phyloP scores from a whole-genome alignment of 2,797 vertebrate species.

The Choloepus didactylus region DNA sequence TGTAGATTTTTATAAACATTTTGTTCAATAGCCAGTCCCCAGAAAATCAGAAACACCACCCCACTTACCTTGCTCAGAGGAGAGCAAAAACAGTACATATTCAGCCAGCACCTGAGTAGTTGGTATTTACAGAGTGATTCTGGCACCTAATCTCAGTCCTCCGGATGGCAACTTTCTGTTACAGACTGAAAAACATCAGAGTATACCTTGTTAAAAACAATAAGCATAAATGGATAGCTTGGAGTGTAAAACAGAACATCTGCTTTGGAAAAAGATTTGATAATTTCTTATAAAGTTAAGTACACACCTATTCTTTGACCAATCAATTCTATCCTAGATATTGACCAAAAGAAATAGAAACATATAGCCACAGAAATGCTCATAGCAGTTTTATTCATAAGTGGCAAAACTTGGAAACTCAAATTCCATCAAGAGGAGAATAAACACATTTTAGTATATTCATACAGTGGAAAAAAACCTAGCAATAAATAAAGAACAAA shows the following conservation, averaged over 20 bases:
- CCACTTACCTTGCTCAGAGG: neutral
- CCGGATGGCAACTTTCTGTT: neutral
- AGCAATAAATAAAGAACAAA: neutral
- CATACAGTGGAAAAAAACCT: neutral
- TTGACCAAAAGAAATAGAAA: neutral
- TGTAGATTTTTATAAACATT: neutral
- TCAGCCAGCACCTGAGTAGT: neutral
- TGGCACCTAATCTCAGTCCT: neutral
- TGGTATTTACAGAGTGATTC: neutral
- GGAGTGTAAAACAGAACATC: neutral
- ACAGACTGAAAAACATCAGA: neutral
- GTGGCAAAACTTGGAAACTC: neutral
- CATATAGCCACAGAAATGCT: neutral
- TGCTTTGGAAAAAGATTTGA: neutral
- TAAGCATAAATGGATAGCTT: neutral
- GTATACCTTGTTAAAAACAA: neutral
- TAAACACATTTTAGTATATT: neutral
- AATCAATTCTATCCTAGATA: neutral
- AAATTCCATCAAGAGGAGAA: slow-evolving; percentile 30
- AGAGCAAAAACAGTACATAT: neutral
- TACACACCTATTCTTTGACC: neutral
- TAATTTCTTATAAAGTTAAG: slow-evolving; percentile 11
- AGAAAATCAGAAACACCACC: neutral
- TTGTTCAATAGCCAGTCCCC: neutral
- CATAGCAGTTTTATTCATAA: neutral